These are phyloP conservation scores for Chloropsis hardwickii DNA, from an alignment of 2,113 vertebrate species.

Conservation along the genomic window DNA sequence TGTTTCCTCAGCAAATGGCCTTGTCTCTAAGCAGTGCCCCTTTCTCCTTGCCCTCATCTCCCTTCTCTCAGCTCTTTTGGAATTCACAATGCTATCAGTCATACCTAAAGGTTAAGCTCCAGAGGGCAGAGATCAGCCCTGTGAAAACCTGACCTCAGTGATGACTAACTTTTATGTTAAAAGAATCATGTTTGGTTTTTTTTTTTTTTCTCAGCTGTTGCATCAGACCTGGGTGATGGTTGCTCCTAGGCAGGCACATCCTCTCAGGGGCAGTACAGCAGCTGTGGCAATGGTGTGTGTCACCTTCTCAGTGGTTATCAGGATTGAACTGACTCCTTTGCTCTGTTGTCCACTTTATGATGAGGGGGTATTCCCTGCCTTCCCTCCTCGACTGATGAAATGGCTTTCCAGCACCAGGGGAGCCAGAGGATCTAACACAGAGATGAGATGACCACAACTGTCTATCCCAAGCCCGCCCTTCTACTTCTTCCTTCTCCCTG, in stretches of 20 bases:
- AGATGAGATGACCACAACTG: conserved; percentile 51
- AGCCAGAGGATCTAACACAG: conserved; percentile 36
- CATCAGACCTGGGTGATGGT: not conserved
- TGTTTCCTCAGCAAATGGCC: not conserved
- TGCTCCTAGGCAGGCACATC: not conserved
- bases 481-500: not conserved
- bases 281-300: not conserved
- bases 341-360: not conserved
- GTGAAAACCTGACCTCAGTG: not conserved
- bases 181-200: not conserved
- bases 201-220: not conserved
- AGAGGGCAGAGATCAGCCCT: conserved; percentile 41
- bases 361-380: not conserved
- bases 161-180: conserved; percentile 47
- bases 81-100: conserved; percentile 38
- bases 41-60: not conserved
- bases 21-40: not conserved
- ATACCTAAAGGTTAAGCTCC: conserved; percentile 39
- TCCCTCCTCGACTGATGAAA: not conserved
- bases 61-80: not conserved
- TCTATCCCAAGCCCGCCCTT: conserved; percentile 51
- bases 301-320: not conserved
- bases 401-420: not conserved
- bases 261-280: not conserved
- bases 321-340: not conserved